Percentiles rank a stretch among this genome's conserved stretches.
Conservation (phyloP, 2,113 vertebrate genomes). For the Ptilorrhoa leucosticta region DNA sequence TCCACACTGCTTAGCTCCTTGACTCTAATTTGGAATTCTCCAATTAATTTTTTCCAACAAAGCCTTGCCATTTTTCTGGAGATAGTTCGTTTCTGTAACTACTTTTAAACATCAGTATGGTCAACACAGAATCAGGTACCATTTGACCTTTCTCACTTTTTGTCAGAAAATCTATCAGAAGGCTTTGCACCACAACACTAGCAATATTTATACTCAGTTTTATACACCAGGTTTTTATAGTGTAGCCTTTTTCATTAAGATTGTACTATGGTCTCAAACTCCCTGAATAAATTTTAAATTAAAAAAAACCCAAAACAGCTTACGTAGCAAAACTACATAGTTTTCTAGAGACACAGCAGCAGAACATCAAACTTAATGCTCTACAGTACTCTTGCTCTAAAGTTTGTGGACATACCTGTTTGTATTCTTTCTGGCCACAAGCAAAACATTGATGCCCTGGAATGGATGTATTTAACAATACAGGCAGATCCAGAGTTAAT, state of each 20-base stretch:
- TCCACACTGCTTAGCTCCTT: neutral
- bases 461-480: neutral
- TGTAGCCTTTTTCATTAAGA: neutral
- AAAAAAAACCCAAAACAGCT: neutral
- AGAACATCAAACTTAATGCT: neutral
- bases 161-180: neutral
- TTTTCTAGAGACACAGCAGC: neutral
- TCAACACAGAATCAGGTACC: neutral
- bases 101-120: neutral
- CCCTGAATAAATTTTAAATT: neutral
- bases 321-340: neutral
- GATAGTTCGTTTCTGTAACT: neutral
- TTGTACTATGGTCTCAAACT: neutral
- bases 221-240: neutral
- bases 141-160: neutral
- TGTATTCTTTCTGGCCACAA: neutral
- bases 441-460: neutral
- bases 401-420: neutral
- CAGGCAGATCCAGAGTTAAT: neutral
- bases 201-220: neutral
- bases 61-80: accelerated
- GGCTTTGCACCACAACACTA: neutral
- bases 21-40: neutral
- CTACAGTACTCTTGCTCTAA: neutral
- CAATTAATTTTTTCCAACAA: neutral